phyloP scores from a whole-genome alignment of 2,797 vertebrate species.

The Poeciliopsis gracilis region DNA sequence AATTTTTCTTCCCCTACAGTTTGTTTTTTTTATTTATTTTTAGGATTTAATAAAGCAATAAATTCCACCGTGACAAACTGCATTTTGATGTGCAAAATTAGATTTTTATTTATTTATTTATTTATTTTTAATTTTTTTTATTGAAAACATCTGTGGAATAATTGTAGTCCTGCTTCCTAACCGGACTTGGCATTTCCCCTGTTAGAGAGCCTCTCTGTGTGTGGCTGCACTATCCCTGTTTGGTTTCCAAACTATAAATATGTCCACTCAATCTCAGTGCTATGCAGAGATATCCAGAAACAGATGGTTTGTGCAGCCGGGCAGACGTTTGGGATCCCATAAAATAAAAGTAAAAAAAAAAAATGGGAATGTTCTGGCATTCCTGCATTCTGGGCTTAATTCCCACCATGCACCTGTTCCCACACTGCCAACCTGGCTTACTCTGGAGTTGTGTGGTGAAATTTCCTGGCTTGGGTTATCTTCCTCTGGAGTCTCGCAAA shows the following conservation, averaged over 20 bases:
- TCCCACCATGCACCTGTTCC: constrained; percentile 68
- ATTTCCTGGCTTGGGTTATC: constrained; percentile 24
- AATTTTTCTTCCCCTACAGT: not conserved
- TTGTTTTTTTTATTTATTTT: not conserved
- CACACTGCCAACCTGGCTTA: constrained; percentile 26
- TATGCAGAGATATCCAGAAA: constrained; percentile 66
- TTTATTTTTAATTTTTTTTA: not conserved
- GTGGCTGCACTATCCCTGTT: constrained; percentile 35
- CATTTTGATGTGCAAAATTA: not conserved
- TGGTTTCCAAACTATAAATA: constrained; percentile 70
- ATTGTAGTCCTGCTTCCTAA: not conserved
- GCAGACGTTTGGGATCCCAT: constrained; percentile 52
- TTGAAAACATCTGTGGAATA: constrained; percentile 1
- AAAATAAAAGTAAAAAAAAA: constrained; percentile 4
- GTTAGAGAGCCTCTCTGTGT: constrained; percentile 9
- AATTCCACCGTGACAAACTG: not conserved
- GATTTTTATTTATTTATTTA: not conserved
- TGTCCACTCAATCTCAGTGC: constrained; percentile 45
- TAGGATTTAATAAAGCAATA: not conserved
- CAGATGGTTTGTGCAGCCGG: constrained; percentile 68
- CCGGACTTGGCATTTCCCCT: not conserved
- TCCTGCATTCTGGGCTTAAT: constrained; percentile 47
- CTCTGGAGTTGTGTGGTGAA: constrained; percentile 38
- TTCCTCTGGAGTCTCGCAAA: constrained; percentile 10
- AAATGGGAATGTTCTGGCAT: constrained; percentile 54